Percentiles rank a stretch among this genome's conserved stretches.
phyloP scores from a whole-genome alignment of 2,888 invertebrate species.

The Sphaerophoria taeniata region DNA sequence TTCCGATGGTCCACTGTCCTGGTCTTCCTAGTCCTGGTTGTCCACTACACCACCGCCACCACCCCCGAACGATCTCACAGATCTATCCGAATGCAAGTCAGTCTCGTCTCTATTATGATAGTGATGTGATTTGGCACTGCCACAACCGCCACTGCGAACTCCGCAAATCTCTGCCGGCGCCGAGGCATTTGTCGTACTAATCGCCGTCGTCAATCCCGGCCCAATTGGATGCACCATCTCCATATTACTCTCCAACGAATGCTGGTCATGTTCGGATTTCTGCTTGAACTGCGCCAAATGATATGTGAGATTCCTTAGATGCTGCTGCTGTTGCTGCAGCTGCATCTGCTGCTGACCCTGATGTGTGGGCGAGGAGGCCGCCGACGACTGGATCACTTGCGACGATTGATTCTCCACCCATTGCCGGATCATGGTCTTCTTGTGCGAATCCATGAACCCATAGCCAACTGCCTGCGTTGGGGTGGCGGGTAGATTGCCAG shows the following conservation, averaged over 20 bases:
- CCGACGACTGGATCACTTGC: slow-evolving; percentile 87
- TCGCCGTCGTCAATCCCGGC: slow-evolving; percentile 85
- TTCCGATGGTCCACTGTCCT: slow-evolving; percentile 92
- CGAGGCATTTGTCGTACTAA: slow-evolving; percentile 78
- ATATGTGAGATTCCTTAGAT: slow-evolving; percentile 83
- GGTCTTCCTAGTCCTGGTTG: slow-evolving; percentile 87
- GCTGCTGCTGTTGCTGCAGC: slow-evolving; percentile 81
- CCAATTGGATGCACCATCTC: slow-evolving; percentile 85
- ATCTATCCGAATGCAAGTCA: slow-evolving; percentile 81
- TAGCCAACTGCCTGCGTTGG: slow-evolving; percentile 85
- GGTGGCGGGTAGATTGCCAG: slow-evolving; percentile 79
- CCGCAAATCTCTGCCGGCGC: slow-evolving; percentile 77
- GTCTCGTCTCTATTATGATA: slow-evolving; percentile 81
- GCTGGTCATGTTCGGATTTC: slow-evolving; percentile 82
- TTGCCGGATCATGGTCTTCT: slow-evolving; percentile 95
- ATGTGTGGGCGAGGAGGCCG: slow-evolving; percentile 84
- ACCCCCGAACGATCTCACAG: slow-evolving; percentile 75
- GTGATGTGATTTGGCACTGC: slow-evolving; percentile 69
- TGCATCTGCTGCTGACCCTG: slow-evolving; percentile 76
- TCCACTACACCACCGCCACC: slow-evolving; percentile 65
- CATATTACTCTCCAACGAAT: slow-evolving; percentile 82
- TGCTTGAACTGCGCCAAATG: slow-evolving; percentile 86
- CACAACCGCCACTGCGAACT: slow-evolving; percentile 67
- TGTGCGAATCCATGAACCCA: slow-evolving; percentile 96
- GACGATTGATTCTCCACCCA: slow-evolving; percentile 96